These are phyloP conservation scores for Helicoverpa assulta DNA, from an alignment of 2,888 invertebrate species.

Conservation along the genomic window DNA sequence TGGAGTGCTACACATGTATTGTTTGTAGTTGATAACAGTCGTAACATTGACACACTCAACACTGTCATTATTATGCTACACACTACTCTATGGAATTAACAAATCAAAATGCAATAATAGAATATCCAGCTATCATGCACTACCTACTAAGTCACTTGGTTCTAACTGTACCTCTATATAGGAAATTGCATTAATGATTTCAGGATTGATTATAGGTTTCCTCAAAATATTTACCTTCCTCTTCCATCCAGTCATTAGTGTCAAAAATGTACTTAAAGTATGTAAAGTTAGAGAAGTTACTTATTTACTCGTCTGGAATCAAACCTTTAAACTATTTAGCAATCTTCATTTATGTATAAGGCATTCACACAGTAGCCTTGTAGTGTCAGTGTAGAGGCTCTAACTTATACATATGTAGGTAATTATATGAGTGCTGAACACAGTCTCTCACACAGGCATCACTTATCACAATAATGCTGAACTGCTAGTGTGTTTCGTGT, in stretches of 20 bases:
- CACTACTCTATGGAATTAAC: background rate
- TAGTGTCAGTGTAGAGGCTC: background rate
- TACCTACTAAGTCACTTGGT: too few relatives aligned
- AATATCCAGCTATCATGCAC: too few relatives aligned
- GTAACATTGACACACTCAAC: background rate
- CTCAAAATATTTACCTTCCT: too few relatives aligned
- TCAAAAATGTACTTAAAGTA: too few relatives aligned
- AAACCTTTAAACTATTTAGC: too few relatives aligned
- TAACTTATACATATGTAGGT: background rate
- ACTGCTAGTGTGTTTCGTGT: background rate
- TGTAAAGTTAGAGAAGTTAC: too few relatives aligned
- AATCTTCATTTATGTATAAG: background rate
- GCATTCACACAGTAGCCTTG: conserved; percentile 40
- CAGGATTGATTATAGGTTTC: too few relatives aligned
- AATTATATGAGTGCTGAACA: background rate
- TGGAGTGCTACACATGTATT: background rate
- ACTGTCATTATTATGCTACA: background rate
- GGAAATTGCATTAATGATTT: too few relatives aligned
- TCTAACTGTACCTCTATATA: too few relatives aligned
- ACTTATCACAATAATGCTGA: conserved; percentile 22
- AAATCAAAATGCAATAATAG: background rate
- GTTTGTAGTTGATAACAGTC: background rate
- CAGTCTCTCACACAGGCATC: conserved; percentile 2
- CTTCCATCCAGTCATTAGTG: too few relatives aligned
- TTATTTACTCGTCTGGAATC: too few relatives aligned